phyloP scores from a whole-genome alignment of 1,140 invertebrate genomes.

The Bombus cullumanus region DNA sequence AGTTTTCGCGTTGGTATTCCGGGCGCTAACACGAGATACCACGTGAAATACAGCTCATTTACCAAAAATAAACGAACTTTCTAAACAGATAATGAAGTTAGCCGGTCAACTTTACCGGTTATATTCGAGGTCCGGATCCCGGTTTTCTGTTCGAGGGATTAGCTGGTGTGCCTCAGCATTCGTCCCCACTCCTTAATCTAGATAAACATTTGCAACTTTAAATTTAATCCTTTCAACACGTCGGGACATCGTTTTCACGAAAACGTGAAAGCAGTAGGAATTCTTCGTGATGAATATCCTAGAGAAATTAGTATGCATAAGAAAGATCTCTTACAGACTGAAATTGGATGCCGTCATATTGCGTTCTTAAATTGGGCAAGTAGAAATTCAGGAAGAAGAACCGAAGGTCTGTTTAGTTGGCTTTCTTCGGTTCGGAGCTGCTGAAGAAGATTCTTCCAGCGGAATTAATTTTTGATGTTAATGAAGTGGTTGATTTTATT shows the following conservation, averaged over 20 bases:
- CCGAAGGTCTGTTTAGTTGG: not conserved
- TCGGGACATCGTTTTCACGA: not conserved
- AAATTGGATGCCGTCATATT: not conserved
- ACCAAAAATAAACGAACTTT: slow-evolving; percentile 33
- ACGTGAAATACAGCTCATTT: slow-evolving; percentile 24
- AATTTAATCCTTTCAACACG: slow-evolving; percentile 16
- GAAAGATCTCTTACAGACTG: not conserved
- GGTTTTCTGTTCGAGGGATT: slow-evolving; percentile 27
- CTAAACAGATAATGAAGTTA: slow-evolving; percentile 42
- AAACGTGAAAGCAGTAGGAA: not conserved
- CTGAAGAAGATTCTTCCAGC: not conserved
- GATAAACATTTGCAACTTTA: slow-evolving; percentile 44
- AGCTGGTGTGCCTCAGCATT: not conserved
- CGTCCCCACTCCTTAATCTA: not conserved
- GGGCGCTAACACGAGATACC: slow-evolving; percentile 6
- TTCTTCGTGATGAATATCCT: not conserved
- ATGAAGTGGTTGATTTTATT: too few relatives aligned
- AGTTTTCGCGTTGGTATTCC: not conserved
- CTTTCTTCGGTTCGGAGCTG: not conserved
- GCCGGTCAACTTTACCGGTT: slow-evolving; percentile 7
- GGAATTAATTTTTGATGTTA: too few relatives aligned
- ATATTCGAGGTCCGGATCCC: not conserved
- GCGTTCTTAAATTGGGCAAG: not conserved
- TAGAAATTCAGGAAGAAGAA: not conserved
- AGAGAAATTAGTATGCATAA: not conserved